A percentile compares a stretch with the other conserved stretches of the same genome.
These are phyloP conservation scores for Dermatophagoides farinae DNA, from an alignment of 1,140 invertebrate genomes.

Conservation along the genomic window DNA sequence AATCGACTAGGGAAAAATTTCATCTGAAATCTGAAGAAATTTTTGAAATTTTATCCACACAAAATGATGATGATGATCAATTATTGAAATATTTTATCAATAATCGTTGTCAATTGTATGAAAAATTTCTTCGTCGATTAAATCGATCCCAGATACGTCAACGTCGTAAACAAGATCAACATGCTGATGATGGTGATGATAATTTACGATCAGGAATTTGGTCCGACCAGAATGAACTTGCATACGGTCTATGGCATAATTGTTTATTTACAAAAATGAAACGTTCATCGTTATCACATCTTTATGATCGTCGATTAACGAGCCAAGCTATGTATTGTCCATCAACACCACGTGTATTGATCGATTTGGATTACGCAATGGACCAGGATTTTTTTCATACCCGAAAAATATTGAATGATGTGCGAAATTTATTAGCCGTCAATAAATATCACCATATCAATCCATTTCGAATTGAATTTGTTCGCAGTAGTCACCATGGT, in stretches of 20 bases:
- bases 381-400: not conserved
- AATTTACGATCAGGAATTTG: not conserved
- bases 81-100: not conserved
- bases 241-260: slow-evolving; percentile 10
- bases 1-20: not conserved
- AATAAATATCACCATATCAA: not conserved
- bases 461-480: not conserved
- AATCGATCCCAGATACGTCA: not conserved
- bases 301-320: not conserved
- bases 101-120: not conserved
- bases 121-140: not conserved
- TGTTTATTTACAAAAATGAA: not conserved
- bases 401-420: not conserved
- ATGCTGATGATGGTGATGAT: not conserved
- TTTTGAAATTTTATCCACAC: not conserved
- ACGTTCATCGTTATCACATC: not conserved
- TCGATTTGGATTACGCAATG: not conserved
- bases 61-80: not conserved
- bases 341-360: not conserved
- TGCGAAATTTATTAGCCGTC: not conserved
- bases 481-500: too few relatives aligned
- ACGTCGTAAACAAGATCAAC: not conserved
- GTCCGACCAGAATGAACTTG: not conserved
- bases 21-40: not conserved
- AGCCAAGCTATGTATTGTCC: too few relatives aligned